phyloP scores from a whole-genome alignment of 2,888 invertebrate genomes.

The Acanthosoma haemorrhoidale region DNA sequence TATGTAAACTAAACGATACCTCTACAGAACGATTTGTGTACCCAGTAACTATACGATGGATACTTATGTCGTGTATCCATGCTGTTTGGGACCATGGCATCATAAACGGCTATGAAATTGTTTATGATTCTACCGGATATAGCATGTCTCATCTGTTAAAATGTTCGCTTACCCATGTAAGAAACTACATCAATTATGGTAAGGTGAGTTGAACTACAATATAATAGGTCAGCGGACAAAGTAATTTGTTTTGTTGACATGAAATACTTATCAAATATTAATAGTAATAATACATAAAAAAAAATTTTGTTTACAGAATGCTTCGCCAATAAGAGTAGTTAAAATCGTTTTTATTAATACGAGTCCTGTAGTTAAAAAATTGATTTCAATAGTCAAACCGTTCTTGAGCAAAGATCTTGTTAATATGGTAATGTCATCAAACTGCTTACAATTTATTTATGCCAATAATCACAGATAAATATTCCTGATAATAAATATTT shows the following conservation, averaged over 20 bases:
- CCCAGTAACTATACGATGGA: conserved; percentile 40
- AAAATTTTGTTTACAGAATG: conserved; percentile 37
- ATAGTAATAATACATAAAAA: not conserved
- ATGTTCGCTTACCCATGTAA: conserved; percentile 38
- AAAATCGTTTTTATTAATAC: conserved; percentile 61
- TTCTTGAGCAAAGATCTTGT: conserved; percentile 40
- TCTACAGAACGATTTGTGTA: conserved; percentile 39
- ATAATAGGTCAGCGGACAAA: not conserved
- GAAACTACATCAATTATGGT: conserved; percentile 40
- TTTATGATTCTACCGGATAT: conserved; percentile 41
- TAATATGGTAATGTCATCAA: conserved; percentile 37
- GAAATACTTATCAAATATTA: not conserved
- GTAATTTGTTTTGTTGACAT: not conserved
- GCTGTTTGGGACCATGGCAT: conserved; percentile 40
- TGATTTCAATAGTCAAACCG: conserved; percentile 39
- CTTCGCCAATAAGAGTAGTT: conserved; percentile 47
- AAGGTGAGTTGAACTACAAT: conserved; percentile 32
- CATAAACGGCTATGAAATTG: conserved; percentile 40
- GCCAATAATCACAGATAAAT: not conserved
- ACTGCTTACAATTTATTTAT: not conserved
- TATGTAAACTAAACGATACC: conserved; percentile 39
- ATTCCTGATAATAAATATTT: not conserved
- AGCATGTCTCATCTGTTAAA: conserved; percentile 39
- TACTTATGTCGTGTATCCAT: conserved; percentile 40
- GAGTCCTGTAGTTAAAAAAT: conserved; percentile 39